These are phyloP conservation scores for Cephalopholis sonnerati DNA, from an alignment of 2,113 vertebrate genomes.

Conservation along the genomic window DNA sequence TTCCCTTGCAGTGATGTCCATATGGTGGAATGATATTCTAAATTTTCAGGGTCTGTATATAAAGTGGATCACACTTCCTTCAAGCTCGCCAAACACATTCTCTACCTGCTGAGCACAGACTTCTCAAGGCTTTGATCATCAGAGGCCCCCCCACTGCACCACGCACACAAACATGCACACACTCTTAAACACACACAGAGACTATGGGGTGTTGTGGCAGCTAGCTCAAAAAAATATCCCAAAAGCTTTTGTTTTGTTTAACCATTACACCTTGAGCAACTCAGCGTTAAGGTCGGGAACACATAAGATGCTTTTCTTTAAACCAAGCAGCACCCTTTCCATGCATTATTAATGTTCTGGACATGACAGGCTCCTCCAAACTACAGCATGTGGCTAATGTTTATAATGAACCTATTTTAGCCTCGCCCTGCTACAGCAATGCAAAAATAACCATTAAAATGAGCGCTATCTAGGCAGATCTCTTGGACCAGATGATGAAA, in stretches of 20 bases:
- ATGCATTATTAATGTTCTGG: slow-evolving; percentile 22
- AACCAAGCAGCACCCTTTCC: slow-evolving; percentile 24
- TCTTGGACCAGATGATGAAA: slow-evolving; percentile 34
- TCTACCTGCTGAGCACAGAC: slow-evolving; percentile 72
- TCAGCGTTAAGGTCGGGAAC: slow-evolving; percentile 11
- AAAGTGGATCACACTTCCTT: slow-evolving; percentile 46
- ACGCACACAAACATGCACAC: slow-evolving; percentile 31
- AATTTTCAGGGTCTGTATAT: slow-evolving; percentile 55
- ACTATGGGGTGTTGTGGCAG: slow-evolving; percentile 30
- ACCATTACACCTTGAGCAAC: slow-evolving; percentile 35
- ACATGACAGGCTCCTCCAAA: not conserved
- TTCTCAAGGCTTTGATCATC: slow-evolving; percentile 68
- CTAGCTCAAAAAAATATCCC: slow-evolving; percentile 12
- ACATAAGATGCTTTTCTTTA: slow-evolving; percentile 18
- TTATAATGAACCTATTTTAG: slow-evolving; percentile 14
- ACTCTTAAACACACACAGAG: slow-evolving; percentile 18
- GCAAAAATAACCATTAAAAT: slow-evolving; percentile 16
- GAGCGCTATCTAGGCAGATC: not conserved
- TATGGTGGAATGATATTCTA: slow-evolving; percentile 60
- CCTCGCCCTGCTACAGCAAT: not conserved
- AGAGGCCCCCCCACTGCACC: not conserved
- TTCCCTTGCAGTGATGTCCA: slow-evolving; percentile 54
- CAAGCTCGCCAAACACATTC: slow-evolving; percentile 57
- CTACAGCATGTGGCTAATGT: not conserved
- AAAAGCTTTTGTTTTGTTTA: slow-evolving; percentile 47